Evolutionary conservation across 2,888 invertebrate genomes (phyloP), one percentile per base, ranked within the genome.

Genomic region (Dryobota labecula): DNA sequence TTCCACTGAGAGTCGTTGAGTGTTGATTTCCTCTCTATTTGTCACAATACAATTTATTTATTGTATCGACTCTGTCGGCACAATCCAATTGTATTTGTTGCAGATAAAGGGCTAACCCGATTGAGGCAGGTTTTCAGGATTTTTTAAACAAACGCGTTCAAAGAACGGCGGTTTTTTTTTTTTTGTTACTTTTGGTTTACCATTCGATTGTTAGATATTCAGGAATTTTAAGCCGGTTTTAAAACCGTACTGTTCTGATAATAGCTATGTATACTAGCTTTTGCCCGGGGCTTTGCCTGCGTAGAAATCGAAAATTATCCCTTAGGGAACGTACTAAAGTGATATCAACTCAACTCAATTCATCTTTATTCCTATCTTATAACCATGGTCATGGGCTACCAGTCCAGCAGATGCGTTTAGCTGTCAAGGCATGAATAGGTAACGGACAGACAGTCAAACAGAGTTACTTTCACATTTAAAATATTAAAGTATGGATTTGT

Each of bases 1-100:
- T 70, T 38, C 45, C 20, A 11, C 15, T 45, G 64, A 81, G 74
- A 53, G 66, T 61, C 69, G 38, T 71, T 51, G 54, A 77, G 77
- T 61, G 81, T 70, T 77, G 68, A 70, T 69, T 70, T 66, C 70
- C 57, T 69, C 81, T 76, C 54, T 80, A 84, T 84, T 76, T 69
- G 76, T 76, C 58, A 73, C 66, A 68, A 69, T 49, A 60, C 51
- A 63, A 70, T 80, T 73, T 77, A 70, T 73, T 68, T 81, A 73
- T 70, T 63, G 76, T 70, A 68, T 45, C 45, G 47, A 18, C 20
- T 70, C 53, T 54, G 49, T 45, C 66, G 47, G 43, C 67, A 30
- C 65, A 58, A 71, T 80, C n/a, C 63, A 63, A 78, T 66, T 62
- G 49, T 72, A 20, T 65, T 56, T 45, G 45, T 58, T 20, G 66